These are phyloP conservation scores for Parnassius mnemosyne DNA, from an alignment of 2,888 invertebrate species.

Conservation along the genomic window DNA sequence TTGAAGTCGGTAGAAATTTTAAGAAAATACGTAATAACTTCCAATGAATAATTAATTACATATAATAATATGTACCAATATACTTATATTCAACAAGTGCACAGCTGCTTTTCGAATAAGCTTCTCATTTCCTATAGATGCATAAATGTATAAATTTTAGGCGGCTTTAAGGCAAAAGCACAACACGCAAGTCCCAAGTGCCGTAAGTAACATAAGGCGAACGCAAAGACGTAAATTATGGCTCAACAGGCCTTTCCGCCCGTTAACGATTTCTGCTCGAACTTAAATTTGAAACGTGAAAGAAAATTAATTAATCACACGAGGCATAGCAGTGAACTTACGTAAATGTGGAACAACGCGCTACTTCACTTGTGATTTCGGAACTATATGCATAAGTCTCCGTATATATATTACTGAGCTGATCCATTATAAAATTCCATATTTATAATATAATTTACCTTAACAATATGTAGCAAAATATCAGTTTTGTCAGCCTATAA, in stretches of 20 bases:
- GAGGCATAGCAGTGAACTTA: conserved; percentile 43
- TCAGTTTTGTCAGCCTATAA: no score
- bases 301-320: conserved; percentile 77
- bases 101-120: conserved; percentile 57
- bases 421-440: no score
- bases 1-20: no score
- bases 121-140: conserved; percentile 72
- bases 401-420: no score
- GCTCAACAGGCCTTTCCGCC: conserved; percentile 75
- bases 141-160: conserved; percentile 64
- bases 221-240: conserved; percentile 71
- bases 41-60: no score
- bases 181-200: conserved; percentile 72
- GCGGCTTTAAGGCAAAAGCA: conserved; percentile 60
- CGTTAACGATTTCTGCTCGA: conserved; percentile 69
- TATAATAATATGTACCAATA: no score
- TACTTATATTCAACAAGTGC: background rate
- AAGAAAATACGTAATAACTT: no score
- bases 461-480: no score
- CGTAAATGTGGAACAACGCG: conserved; percentile 21
- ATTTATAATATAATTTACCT: no score
- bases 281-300: conserved; percentile 71
- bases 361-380: conserved; percentile 4
- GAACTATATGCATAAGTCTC: background rate
- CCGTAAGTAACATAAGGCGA: conserved; percentile 65